Conservation (phyloP, 2,113 vertebrate genomes). For the Andinoacara biseriatus region DNA sequence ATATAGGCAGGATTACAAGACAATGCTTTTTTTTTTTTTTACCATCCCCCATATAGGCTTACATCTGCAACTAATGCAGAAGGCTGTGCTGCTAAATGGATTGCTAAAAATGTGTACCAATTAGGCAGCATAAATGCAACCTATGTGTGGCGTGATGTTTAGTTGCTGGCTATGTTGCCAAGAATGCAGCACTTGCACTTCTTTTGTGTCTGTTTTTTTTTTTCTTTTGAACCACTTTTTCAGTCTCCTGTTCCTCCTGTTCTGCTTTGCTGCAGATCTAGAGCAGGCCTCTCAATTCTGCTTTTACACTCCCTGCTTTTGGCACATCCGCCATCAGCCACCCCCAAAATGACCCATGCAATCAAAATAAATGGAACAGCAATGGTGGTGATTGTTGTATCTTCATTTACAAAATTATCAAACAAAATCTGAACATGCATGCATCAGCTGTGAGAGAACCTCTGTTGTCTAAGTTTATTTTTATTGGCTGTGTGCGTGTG, state of each 20-base stretch:
- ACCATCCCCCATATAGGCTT: neutral
- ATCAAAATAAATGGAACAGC: neutral
- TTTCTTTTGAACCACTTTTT: slow-evolving; percentile 1
- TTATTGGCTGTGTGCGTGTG: neutral
- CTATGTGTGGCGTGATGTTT: neutral
- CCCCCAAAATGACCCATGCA: neutral
- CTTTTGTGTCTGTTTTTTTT: neutral
- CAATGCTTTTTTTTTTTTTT: neutral
- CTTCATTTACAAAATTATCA: neutral
- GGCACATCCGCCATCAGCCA: neutral
- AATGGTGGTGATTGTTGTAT: neutral
- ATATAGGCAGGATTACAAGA: neutral
- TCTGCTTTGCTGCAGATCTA: slow-evolving; percentile 54
- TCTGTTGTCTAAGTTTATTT: neutral
- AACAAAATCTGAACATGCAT: neutral
- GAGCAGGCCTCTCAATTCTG: slow-evolving; percentile 19
- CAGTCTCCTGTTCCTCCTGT: slow-evolving; percentile 15
- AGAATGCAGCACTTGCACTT: neutral
- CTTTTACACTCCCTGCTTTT: neutral
- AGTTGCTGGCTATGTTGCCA: neutral
- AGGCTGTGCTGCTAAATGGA: neutral
- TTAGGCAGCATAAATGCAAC: neutral
- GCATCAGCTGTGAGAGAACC: neutral
- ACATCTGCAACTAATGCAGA: neutral
- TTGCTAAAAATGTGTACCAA: neutral